These are phyloP conservation scores for Acheta domesticus DNA, from an alignment of 2,888 invertebrate genomes.

Conservation along the genomic window DNA sequence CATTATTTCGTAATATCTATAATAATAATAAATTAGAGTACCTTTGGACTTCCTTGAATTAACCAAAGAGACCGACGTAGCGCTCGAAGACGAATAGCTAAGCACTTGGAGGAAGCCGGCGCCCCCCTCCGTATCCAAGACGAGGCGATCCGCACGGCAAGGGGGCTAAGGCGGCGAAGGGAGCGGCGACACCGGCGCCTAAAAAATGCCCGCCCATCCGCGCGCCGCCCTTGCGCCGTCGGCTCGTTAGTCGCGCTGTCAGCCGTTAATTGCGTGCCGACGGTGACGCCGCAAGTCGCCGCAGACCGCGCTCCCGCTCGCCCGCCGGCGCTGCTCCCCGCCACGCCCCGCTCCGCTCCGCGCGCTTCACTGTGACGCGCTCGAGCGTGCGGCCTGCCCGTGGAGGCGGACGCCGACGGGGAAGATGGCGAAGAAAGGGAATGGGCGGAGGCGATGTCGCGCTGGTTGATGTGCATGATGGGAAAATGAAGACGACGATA, in stretches of 20 bases:
- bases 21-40: too few species aligned
- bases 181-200: slow-evolving; percentile 2
- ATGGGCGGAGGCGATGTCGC: too few species aligned
- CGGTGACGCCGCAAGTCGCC: slow-evolving; percentile 18
- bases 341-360: neutral
- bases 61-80: too few species aligned
- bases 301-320: neutral
- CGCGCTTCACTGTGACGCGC: neutral
- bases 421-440: too few species aligned
- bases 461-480: too few species aligned
- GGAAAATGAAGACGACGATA: too few species aligned
- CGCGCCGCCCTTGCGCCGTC: neutral
- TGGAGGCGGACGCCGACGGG: neutral
- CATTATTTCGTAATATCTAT: too few species aligned
- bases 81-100: too few species aligned
- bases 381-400: neutral
- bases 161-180: neutral
- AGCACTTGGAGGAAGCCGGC: too few species aligned
- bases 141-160: neutral
- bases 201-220: neutral
- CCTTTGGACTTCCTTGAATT: too few species aligned
- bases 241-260: slow-evolving; percentile 18
- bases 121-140: neutral
- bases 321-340: too few species aligned
- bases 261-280: slow-evolving; percentile 4